A percentile compares a stretch with the other conserved stretches of the same genome.
These are phyloP conservation scores for Ahaetulla prasina DNA, from an alignment of 2,113 vertebrate genomes.

Conservation along the genomic window DNA sequence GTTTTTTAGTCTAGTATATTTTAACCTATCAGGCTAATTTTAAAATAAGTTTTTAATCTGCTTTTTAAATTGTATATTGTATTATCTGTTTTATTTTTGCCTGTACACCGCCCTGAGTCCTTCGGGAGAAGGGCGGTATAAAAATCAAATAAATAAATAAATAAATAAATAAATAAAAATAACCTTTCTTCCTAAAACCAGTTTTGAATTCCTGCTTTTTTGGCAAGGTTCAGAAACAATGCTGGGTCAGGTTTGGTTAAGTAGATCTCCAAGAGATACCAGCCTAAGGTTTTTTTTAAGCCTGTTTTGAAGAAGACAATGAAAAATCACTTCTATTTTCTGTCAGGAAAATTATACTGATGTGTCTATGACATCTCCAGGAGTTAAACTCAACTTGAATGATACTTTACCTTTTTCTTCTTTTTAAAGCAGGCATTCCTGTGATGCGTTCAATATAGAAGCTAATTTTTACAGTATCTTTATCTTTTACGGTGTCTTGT, in stretches of 20 bases:
- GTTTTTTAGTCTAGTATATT: no score
- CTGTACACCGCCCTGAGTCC: no score
- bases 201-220: slow-evolving; percentile 19
- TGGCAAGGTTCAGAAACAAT: not conserved
- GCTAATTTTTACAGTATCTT: not conserved
- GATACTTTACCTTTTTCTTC: slow-evolving; percentile 21
- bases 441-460: not conserved
- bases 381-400: not conserved
- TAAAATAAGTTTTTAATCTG: no score
- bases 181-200: not conserved
- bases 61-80: no score
- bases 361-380: not conserved
- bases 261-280: not conserved
- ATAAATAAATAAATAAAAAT: no score
- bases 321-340: not conserved
- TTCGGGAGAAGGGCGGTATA: no score
- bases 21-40: no score
- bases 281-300: not conserved
- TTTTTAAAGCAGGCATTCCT: not conserved
- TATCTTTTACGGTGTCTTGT: not conserved
- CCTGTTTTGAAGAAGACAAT: not conserved
- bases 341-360: not conserved
- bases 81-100: no score
- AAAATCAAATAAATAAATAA: no score
- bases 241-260: not conserved